Conservation (phyloP, 2,113 vertebrate genomes). For the Thermophis baileyi region DNA sequence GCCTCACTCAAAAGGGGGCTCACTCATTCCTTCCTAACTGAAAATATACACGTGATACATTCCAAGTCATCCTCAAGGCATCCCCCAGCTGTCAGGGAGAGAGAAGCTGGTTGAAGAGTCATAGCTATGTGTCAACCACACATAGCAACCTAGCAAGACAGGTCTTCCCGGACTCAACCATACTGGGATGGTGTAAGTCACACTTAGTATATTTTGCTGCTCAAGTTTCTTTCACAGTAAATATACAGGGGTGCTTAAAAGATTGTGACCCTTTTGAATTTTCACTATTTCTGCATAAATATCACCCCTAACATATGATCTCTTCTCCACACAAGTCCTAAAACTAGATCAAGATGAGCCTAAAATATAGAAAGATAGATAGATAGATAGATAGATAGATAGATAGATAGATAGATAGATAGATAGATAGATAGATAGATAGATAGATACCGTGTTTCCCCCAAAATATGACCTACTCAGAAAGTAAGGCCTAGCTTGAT, state of each 20-base stretch:
- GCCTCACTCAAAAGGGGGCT: slow-evolving; percentile 31
- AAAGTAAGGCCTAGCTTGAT: too few relatives aligned
- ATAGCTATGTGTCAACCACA: too few relatives aligned
- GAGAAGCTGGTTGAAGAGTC: slow-evolving; percentile 27
- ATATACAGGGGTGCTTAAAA: not conserved
- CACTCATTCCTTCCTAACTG: slow-evolving; percentile 28
- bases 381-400: too few relatives aligned
- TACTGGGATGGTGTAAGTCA: not conserved
- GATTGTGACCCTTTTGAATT: not conserved
- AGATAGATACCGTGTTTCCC: too few relatives aligned
- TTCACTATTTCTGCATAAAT: not conserved
- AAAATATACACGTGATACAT: slow-evolving; percentile 49
- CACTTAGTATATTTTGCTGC: not conserved
- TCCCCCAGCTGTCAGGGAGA: slow-evolving; percentile 37
- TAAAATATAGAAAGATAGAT: not conserved
- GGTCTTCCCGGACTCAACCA: not conserved
- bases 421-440: too few relatives aligned
- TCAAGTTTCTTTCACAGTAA: not conserved
- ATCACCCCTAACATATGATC: not conserved
- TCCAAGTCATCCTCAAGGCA: slow-evolving; percentile 48
- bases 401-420: too few relatives aligned
- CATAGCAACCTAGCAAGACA: not conserved
- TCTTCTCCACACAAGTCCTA: not conserved
- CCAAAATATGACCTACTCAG: too few relatives aligned
- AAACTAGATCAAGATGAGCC: not conserved